These are phyloP conservation scores for Tragelaphus strepsiceros DNA, from an alignment of 2,113 vertebrate genomes.

Conservation along the genomic window DNA sequence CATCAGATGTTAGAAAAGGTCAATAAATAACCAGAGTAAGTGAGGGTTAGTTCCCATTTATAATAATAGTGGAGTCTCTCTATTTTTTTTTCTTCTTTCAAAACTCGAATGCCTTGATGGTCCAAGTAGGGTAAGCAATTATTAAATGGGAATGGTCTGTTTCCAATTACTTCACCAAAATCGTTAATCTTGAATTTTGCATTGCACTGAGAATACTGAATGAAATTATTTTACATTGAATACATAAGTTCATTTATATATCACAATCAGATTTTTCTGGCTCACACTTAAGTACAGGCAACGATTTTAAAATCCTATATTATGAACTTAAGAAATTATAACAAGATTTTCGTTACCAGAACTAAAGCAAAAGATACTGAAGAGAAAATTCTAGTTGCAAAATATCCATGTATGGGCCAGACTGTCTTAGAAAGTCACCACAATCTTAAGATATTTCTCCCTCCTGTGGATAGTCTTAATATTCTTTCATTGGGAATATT, in stretches of 20 bases:
- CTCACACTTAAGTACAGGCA: neutral
- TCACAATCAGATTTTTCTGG: neutral
- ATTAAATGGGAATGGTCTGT: neutral
- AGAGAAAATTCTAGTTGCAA: constrained; percentile 1
- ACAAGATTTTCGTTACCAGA: constrained; percentile 28
- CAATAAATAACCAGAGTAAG: neutral
- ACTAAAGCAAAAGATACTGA: neutral
- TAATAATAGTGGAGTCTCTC: neutral
- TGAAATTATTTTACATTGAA: neutral
- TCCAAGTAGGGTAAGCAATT: neutral
- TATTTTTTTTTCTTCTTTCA: neutral
- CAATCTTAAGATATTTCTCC: neutral
- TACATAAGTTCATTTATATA: neutral
- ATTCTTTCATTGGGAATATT: neutral
- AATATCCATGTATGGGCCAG: neutral
- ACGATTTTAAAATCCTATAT: neutral
- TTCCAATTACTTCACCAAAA: neutral
- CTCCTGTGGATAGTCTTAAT: constrained; percentile 23
- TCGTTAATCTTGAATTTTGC: constrained; percentile 12
- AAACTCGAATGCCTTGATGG: neutral
- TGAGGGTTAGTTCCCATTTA: neutral
- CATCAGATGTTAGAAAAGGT: neutral
- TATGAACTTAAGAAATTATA: neutral
- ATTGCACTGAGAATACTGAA: neutral
- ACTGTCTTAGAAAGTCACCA: neutral